Conservation (phyloP, 2,888 invertebrate genomes). For the Selenia dentaria region DNA sequence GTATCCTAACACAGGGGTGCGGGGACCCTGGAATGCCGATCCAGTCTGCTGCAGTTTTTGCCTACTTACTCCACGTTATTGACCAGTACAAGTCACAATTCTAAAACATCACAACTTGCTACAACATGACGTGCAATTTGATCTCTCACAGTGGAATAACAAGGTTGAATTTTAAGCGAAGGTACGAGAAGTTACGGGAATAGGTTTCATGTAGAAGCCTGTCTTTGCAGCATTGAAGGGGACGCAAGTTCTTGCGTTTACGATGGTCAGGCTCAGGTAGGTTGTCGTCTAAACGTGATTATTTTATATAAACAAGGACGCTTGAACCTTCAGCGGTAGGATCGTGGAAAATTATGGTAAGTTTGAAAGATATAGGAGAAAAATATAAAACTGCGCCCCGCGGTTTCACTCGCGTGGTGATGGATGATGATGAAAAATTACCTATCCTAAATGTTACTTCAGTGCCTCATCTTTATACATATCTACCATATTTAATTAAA, state of each 20-base stretch:
- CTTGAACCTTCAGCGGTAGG: conserved; percentile 11
- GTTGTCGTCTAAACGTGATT: conserved; percentile 24
- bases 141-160: background rate
- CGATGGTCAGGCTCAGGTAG: conserved; percentile 29
- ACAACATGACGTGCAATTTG: background rate
- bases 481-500: too few relatives aligned
- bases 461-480: too few relatives aligned
- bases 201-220: background rate
- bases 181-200: conserved; percentile 4
- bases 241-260: conserved; percentile 32
- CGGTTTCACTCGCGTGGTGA: too few relatives aligned
- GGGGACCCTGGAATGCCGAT: conserved; percentile 66
- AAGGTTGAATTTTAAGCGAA: conserved; percentile 7
- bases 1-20: conserved; percentile 53
- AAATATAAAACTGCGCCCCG: too few relatives aligned
- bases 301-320: conserved; percentile 15
- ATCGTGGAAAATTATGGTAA: conserved; percentile 14
- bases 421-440: too few relatives aligned
- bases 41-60: conserved; percentile 73
- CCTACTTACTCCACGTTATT: conserved; percentile 64
- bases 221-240: conserved; percentile 32
- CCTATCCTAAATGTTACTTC: too few relatives aligned
- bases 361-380: too few relatives aligned
- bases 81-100: conserved; percentile 45
- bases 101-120: conserved; percentile 28